Base-by-base conservation (phyloP, 1,140 invertebrate species). In the Mercenaria mercenaria region DNA sequence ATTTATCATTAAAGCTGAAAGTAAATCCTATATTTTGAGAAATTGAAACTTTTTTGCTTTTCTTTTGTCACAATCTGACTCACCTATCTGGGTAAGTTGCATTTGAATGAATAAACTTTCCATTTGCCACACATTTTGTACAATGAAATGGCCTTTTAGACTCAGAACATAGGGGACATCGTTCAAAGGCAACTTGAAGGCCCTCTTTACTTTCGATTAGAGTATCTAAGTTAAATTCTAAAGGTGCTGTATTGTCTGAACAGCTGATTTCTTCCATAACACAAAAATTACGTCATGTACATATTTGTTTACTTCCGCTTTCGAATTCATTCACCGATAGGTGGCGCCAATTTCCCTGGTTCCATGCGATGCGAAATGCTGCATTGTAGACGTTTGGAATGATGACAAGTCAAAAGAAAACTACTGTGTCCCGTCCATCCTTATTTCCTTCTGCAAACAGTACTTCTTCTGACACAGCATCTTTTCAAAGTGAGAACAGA, bases 141-240 rank as follows among this genome's bases (percentile, higher is more conserved):
- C 92, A 93, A 43, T 91, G 91, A 89, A 92, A 93, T 59, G 91
- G 91, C n/a, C 91, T 81, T n/a, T 83, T 89, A 1, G 92, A 43
- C 47, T 80, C 69, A 13, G 64, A 82, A 84, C 92, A 93, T 26
- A 93, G 79, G 0, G 92, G 92, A 72, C 92, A 93, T 77, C 92
- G 47, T 74, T 93, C 92, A 37, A 93, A 85, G 23, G 92, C 92
- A 13, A 93, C 92, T 18, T 64, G 80, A 11, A 93, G 37, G 23
- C 72, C 86, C 13, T 47, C 81, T 50, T 80, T 76, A 84, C 82
- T 92, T 20, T 91, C 87, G 56, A 83, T 77, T n/a, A 90, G 82
- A 23, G 52, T 41, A 11, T 80, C 29, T n/a, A 41, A 37, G 6
- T 90, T 41, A 34, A 88, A 88, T 77, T 88, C 56, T 77, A 69